These are phyloP conservation scores for Chrysaora quinquecirrha DNA, from an alignment of 30 jellyfish, hydroid and myxozoan species.

Conservation along the genomic window DNA sequence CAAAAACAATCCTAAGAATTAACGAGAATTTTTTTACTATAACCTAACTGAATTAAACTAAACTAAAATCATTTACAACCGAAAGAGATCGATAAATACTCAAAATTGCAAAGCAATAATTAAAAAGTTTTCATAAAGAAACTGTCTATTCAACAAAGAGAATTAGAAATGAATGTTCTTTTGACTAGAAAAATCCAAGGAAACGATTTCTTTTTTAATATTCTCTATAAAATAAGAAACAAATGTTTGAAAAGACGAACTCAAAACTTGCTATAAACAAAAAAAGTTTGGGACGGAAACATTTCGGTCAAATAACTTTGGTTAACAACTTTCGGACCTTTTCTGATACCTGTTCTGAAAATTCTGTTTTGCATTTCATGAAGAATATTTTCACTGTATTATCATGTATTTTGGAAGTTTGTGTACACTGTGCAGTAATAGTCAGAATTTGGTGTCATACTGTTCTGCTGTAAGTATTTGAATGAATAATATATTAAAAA, in stretches of 20 bases:
- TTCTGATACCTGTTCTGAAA: no score
- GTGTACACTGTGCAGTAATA: no score
- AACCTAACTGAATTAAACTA: not conserved
- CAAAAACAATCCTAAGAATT: not conserved
- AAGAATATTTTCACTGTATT: no score
- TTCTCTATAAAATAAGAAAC: not conserved
- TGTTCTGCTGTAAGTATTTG: no score
- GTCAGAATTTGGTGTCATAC: no score
- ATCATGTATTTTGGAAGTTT: no score
- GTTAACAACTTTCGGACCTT: no score
- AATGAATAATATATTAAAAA: no score
- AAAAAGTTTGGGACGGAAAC: no score
- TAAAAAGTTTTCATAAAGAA: not conserved
- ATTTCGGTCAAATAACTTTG: no score
- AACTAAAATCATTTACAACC: not conserved
- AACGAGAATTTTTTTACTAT: not conserved
- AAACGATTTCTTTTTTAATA: not conserved
- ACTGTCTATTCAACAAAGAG: not conserved
- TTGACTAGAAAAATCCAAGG: not conserved
- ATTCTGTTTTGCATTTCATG: no score
- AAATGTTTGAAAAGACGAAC: no score
- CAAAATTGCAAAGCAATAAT: not conserved
- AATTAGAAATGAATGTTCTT: not conserved
- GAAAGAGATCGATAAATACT: not conserved
- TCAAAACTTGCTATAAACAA: not conserved